Evolutionary conservation across 2,113 vertebrate species (phyloP).

Genomic region (Eupsittula cactorum): DNA sequence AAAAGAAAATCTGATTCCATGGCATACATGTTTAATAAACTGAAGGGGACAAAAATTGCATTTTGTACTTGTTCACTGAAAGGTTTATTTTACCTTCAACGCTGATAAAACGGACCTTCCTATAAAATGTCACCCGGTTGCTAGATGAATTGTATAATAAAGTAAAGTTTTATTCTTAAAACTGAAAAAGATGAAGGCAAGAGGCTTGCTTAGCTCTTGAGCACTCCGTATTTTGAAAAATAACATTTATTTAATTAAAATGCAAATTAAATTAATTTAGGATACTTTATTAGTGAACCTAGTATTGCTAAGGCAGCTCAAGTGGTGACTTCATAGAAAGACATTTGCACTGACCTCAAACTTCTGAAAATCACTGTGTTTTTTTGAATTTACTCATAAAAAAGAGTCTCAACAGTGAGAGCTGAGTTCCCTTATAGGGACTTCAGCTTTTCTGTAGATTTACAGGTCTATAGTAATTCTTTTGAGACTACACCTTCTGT

Average conservation of each 20-base stretch:
- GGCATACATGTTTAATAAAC: neutral
- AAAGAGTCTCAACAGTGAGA: neutral
- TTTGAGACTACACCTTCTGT: neutral
- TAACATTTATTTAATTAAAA: neutral
- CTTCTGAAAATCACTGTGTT: rapidly evolving
- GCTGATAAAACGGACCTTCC: neutral
- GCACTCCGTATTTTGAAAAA: neutral
- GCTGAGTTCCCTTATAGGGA: neutral
- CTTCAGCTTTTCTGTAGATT: neutral
- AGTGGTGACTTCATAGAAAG: neutral
- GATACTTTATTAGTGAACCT: neutral
- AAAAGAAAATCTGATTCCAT: neutral
- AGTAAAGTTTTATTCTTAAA: neutral
- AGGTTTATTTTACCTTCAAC: neutral
- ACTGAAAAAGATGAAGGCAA: neutral
- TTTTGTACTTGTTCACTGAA: neutral
- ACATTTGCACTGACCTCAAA: neutral
- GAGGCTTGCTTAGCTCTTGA: neutral
- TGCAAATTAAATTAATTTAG: neutral
- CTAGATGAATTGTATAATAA: neutral
- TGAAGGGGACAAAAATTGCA: neutral
- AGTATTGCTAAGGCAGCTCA: neutral
- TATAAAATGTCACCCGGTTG: neutral
- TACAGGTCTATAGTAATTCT: neutral
- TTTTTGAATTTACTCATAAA: neutral